phyloP scores from a whole-genome alignment of 2,113 vertebrate genomes.

The Conger conger region DNA sequence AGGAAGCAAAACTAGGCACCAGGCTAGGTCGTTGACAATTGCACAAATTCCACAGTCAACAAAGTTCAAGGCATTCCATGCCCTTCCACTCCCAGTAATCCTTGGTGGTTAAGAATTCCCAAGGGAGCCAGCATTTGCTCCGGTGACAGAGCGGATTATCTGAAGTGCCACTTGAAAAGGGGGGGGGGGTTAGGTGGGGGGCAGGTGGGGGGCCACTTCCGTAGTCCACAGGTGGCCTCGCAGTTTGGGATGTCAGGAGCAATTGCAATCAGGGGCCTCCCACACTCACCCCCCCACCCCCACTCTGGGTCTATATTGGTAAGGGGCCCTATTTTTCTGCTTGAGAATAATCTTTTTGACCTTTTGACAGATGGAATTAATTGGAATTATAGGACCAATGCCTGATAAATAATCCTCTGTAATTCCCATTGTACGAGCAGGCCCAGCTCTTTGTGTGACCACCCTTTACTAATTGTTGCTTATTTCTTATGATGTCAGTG shows the following conservation, averaged over 20 bases:
- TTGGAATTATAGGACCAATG: constrained; percentile 66
- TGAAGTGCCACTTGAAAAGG: background rate
- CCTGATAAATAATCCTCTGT: constrained; percentile 60
- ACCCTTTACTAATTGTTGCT: constrained; percentile 6
- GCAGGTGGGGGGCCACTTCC: background rate
- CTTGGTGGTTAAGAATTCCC: background rate
- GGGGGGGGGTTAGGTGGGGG: too few relatives aligned
- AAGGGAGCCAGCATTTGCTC: background rate
- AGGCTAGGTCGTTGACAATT: background rate
- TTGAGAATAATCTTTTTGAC: constrained; percentile 50
- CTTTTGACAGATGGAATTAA: constrained; percentile 64
- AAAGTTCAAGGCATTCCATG: background rate
- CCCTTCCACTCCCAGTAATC: background rate
- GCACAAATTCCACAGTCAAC: background rate
- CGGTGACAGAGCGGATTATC: background rate
- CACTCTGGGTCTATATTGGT: background rate
- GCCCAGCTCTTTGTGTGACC: constrained; percentile 21
- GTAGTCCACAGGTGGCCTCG: background rate
- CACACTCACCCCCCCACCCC: too few relatives aligned
- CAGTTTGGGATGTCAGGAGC: background rate
- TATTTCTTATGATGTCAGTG: constrained; percentile 9
- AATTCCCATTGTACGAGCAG: constrained; percentile 47
- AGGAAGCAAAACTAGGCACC: background rate
- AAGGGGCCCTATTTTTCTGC: constrained; percentile 1
- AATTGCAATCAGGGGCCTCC: background rate